Conservation (phyloP, 2,113 vertebrate genomes). For the Pseudorasbora parva region DNA sequence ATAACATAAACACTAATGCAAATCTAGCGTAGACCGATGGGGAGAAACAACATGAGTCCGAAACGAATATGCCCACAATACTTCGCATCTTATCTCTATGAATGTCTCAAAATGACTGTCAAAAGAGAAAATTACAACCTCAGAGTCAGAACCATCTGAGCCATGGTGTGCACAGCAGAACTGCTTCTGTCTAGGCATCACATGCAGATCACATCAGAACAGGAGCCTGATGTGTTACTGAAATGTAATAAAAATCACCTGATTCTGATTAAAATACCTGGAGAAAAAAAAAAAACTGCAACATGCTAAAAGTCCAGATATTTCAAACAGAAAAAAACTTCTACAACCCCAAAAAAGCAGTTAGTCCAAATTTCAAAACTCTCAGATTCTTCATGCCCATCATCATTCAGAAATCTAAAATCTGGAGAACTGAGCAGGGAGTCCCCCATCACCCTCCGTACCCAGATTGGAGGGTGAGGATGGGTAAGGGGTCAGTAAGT, state of each 20-base stretch:
- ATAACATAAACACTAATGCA: not conserved
- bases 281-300: not conserved
- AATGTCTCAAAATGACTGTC: not conserved
- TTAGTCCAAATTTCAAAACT: slow-evolving; percentile 5
- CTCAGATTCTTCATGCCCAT: slow-evolving; percentile 30
- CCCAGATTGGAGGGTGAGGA: slow-evolving; percentile 1
- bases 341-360: not conserved
- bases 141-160: slow-evolving; percentile 13
- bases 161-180: slow-evolving; percentile 19
- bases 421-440: not conserved
- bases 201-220: slow-evolving; percentile 21
- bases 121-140: slow-evolving; percentile 17
- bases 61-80: not conserved
- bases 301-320: slow-evolving; percentile 56
- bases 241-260: slow-evolving; percentile 5
- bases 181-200: slow-evolving; percentile 13
- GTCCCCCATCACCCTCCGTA: not conserved
- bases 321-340: slow-evolving; percentile 33
- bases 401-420: slow-evolving; percentile 9
- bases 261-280: slow-evolving; percentile 52
- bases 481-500: slow-evolving; percentile 40
- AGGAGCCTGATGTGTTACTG: not conserved
- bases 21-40: not conserved
- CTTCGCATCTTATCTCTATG: not conserved
- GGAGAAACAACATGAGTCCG: not conserved